These are phyloP conservation scores for Drosophila orosa DNA, from an alignment of 1,140 invertebrate genomes.

Conservation along the genomic window DNA sequence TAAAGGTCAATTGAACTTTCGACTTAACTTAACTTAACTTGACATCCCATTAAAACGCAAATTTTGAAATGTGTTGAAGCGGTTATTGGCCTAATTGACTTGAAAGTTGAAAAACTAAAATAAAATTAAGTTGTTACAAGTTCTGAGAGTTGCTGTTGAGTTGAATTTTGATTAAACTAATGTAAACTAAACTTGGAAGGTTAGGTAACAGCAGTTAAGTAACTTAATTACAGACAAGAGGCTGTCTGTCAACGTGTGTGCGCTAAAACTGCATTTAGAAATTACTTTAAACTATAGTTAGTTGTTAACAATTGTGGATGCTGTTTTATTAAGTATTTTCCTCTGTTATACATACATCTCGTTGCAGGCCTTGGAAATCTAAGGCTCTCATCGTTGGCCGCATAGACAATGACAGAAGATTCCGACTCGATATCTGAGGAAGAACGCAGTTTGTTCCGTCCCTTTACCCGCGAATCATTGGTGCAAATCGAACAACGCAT, in stretches of 20 bases:
- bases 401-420: conserved; percentile 93
- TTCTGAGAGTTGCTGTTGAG: not conserved
- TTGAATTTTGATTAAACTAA: not conserved
- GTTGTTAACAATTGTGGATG: no score
- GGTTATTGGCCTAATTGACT: not conserved
- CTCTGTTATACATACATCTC: not conserved
- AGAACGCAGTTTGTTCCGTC: conserved; percentile 97
- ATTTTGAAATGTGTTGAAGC: not conserved
- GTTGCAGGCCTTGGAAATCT: conserved; percentile 84
- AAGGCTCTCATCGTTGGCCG: conserved; percentile 85
- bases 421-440: conserved; percentile 95
- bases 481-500: conserved; percentile 96
- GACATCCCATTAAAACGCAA: not conserved
- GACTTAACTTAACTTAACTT: not conserved
- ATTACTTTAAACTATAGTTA: no score
- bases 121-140: not conserved
- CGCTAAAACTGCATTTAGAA: no score
- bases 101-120: no score
- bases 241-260: no score
- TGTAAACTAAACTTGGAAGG: not conserved
- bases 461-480: conserved; percentile 98
- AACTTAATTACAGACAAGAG: not conserved
- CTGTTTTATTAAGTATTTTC: not conserved
- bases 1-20: conserved; percentile 5
- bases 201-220: not conserved